phyloP scores from a whole-genome alignment of 2,797 vertebrate genomes.

The Sebastes taczanowskii region DNA sequence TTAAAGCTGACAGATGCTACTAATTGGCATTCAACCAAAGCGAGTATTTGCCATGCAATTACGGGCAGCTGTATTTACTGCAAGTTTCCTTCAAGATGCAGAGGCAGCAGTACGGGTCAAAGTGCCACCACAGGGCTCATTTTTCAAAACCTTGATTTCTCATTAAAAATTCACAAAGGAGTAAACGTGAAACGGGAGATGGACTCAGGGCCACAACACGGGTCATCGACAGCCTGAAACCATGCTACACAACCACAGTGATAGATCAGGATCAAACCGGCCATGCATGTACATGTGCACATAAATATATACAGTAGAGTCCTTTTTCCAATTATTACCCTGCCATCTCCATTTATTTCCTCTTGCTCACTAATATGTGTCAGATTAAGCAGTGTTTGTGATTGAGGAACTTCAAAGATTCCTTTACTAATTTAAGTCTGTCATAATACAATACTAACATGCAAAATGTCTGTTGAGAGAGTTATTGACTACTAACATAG shows the following conservation, averaged over 20 bases:
- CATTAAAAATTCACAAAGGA: slow-evolving; percentile 39
- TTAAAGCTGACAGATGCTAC: slow-evolving; percentile 44
- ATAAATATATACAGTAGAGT: neutral
- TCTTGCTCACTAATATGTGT: neutral
- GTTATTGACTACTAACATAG: neutral
- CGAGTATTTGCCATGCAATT: slow-evolving; percentile 21
- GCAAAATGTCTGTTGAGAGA: neutral
- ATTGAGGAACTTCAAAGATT: neutral
- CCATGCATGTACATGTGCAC: neutral
- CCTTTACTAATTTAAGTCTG: neutral
- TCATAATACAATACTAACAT: neutral
- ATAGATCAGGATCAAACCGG: neutral
- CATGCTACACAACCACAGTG: neutral
- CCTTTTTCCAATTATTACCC: neutral
- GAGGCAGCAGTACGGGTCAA: slow-evolving; percentile 24
- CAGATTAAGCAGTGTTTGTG: neutral
- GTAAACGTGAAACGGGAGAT: neutral
- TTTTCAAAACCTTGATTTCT: slow-evolving; percentile 33
- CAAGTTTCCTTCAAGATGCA: neutral
- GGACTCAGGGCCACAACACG: neutral
- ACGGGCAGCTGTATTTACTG: slow-evolving; percentile 6
- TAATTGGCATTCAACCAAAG: slow-evolving; percentile 40
- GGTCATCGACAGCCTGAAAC: neutral
- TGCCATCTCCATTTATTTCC: neutral
- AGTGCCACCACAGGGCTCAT: slow-evolving; percentile 14